Conservation (phyloP, 2,797 vertebrate species). For the Pantherophis vulpinus region DNA sequence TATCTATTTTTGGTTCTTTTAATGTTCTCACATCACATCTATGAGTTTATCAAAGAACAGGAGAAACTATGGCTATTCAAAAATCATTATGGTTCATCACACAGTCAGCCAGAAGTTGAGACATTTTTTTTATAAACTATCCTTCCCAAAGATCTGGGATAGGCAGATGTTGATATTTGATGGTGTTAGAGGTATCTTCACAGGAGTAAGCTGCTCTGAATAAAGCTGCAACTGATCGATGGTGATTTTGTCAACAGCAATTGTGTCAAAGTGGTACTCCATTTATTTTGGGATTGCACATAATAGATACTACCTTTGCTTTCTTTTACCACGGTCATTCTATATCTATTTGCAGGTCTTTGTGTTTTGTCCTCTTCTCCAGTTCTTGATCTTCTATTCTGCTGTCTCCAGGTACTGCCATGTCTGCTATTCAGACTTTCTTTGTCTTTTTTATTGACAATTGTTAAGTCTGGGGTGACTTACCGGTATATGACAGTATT, state of each 20-base stretch:
- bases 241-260: background rate
- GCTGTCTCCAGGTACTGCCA: background rate
- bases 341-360: background rate
- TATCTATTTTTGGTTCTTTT: background rate
- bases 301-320: background rate
- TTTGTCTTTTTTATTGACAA: background rate
- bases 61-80: background rate
- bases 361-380: background rate
- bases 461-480: background rate
- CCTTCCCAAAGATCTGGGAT: background rate
- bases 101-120: background rate
- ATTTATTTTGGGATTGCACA: background rate
- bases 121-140: background rate
- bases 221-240: background rate
- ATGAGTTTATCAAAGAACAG: background rate
- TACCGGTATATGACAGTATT: background rate
- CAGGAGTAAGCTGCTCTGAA: background rate
- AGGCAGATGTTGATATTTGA: background rate
- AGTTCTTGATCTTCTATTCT: background rate
- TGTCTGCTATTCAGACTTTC: background rate
- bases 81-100: background rate
- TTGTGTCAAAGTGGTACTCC: background rate
- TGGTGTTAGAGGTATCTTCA: background rate
- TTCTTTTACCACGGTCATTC: background rate
- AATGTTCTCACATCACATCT: background rate